Conservation (phyloP, 2,113 vertebrate species). For the Malurus cyaneus region DNA sequence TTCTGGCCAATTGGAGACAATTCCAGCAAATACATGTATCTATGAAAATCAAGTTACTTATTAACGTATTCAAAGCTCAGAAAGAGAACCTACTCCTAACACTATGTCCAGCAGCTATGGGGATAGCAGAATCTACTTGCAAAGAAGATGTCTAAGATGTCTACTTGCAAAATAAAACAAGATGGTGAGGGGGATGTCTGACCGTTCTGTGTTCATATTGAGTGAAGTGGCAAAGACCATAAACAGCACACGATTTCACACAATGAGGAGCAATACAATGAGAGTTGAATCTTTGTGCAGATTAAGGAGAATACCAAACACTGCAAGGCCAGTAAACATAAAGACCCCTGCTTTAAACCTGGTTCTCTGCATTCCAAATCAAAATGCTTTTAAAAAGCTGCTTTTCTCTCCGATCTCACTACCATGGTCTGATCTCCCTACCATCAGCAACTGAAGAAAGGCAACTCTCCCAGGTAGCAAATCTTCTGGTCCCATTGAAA, state of each 20-base stretch:
- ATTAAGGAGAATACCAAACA: not conserved
- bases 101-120: not conserved
- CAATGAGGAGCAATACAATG: not conserved
- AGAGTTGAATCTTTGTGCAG: not conserved
- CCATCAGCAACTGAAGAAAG: not conserved
- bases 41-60: not conserved
- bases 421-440: too few relatives aligned
- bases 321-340: not conserved
- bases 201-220: not conserved
- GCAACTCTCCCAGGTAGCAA: not conserved
- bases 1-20: not conserved
- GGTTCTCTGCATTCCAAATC: not conserved
- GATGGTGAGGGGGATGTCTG: not conserved
- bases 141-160: not conserved
- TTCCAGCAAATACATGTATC: not conserved
- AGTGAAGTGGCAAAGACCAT: not conserved
- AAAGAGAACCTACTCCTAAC: not conserved
- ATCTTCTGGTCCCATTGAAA: not conserved
- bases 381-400: not conserved
- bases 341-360: not conserved
- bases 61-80: not conserved
- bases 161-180: not conserved
- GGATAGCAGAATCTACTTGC: not conserved
- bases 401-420: not conserved
- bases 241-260: not conserved